Conservation (phyloP, 2,797 vertebrate species). For the Buphagus erythrorhynchus region DNA sequence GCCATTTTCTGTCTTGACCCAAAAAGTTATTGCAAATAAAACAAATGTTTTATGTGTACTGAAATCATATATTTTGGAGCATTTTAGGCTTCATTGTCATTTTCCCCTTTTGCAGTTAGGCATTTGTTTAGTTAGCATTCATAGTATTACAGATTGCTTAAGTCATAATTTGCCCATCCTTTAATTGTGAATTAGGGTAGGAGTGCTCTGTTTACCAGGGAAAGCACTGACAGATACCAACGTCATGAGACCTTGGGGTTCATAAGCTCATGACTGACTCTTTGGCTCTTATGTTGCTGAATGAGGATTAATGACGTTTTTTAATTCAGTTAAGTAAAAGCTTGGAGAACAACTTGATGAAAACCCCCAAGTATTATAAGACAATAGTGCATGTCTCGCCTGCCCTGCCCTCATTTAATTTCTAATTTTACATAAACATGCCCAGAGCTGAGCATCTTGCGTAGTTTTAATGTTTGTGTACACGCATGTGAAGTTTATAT, state of each 20-base stretch:
- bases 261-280: neutral
- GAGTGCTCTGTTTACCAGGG: neutral
- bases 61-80: conserved; percentile 23
- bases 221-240: neutral
- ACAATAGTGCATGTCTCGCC: neutral
- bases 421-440: neutral
- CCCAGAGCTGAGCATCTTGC: neutral
- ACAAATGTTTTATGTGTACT: conserved; percentile 17
- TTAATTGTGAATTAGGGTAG: neutral
- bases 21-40: conserved; percentile 58
- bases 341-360: neutral
- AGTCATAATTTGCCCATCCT: neutral
- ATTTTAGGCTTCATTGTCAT: neutral
- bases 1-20: conserved; percentile 51
- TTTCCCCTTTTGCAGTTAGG: neutral
- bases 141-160: neutral
- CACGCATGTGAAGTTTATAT: neutral
- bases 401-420: neutral
- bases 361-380: neutral
- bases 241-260: neutral
- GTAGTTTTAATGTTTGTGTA: neutral
- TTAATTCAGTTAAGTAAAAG: neutral
- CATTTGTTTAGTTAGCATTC: neutral
- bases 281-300: neutral
- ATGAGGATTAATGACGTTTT: neutral